Base-by-base conservation (phyloP, 2,888 invertebrate genomes). In the Hyposoter dolosus region DNA sequence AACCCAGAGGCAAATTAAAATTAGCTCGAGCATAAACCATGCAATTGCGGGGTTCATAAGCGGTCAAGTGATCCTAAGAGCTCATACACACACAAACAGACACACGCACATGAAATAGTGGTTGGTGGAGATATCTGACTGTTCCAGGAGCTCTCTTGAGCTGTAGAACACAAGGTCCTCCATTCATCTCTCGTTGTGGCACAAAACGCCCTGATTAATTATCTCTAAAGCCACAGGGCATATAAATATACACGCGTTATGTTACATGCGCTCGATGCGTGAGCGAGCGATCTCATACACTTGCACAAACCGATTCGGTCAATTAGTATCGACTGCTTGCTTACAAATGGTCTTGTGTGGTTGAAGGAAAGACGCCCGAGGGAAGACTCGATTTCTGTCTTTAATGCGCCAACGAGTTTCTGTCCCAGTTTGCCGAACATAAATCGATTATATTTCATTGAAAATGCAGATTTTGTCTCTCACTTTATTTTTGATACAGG, bases 41-140 rank as follows among this genome's bases (percentile, higher is more conserved):
- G 79, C 84, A 84, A 85, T 85, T 82, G 69, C 72, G 19, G 78
- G 82, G 88, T 88, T 88, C 88, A 88, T 65, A 43, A 43, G 83
- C 84, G 86, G 88, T 88, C 88, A 88, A 88, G 88, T 88, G 88
- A 82, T 81, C 56, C 9, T 43, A 56, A 23, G 63, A 19, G 35
- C 50, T 23, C 47, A 5, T 32, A 47, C 32, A 63, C 28, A 43
- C 28, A 28, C n/a, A 53, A 6, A 19, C 5, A 28, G 15, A 32
- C 47, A 69, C 12, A n/a, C 10, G 1, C 1, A 45, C 40, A 53
- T 56, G 19, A 71, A 35, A 4, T 19, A 80, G 78, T n/a, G 45
- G 28, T 74, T 43, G 32, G 17, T 40, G 15, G 75, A 79, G 78
- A 80, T 68, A 79, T 83, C 82, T 69, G 68, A 68, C 56, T 40